Conservation (phyloP, 35 echinoderm and acorn worm genomes). For the Apostichopus parvimensis region DNA sequence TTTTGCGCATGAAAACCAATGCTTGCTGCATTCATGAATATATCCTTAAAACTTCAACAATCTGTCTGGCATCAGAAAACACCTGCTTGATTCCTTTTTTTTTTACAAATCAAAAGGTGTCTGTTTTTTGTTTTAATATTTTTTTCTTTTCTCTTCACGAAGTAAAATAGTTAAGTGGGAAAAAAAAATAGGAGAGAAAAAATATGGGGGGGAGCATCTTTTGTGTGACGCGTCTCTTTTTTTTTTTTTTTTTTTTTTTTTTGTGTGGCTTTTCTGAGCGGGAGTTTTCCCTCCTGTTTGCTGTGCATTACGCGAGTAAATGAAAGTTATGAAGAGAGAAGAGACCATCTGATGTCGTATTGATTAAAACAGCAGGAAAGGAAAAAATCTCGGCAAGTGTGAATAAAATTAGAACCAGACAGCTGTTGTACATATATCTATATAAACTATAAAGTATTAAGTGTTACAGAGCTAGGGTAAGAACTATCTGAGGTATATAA, state of each 20-base stretch:
- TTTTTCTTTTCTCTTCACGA: not conserved
- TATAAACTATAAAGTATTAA: too few species aligned
- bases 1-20: too few species aligned
- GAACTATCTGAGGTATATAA: too few species aligned
- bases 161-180: slow-evolving; percentile 1
- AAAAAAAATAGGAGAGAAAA: not conserved
- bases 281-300: not conserved
- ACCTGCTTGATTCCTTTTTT: not conserved
- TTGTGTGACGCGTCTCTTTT: not conserved
- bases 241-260: not conserved
- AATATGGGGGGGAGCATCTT: not conserved
- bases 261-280: not conserved
- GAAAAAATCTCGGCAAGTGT: slow-evolving; percentile 7
- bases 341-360: slow-evolving; percentile 29
- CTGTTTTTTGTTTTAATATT: not conserved
- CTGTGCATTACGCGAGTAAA: not conserved
- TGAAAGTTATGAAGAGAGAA: not conserved
- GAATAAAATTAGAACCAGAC: slow-evolving; percentile 7
- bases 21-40: too few species aligned
- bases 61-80: not conserved
- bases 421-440: not conserved
- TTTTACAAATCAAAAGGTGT: not conserved
- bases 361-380: slow-evolving; percentile 22
- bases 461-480: too few species aligned
- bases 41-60: too few species aligned